Conservation (phyloP, 92 coral and sea anemone species). For the Phenganax marumi region DNA sequence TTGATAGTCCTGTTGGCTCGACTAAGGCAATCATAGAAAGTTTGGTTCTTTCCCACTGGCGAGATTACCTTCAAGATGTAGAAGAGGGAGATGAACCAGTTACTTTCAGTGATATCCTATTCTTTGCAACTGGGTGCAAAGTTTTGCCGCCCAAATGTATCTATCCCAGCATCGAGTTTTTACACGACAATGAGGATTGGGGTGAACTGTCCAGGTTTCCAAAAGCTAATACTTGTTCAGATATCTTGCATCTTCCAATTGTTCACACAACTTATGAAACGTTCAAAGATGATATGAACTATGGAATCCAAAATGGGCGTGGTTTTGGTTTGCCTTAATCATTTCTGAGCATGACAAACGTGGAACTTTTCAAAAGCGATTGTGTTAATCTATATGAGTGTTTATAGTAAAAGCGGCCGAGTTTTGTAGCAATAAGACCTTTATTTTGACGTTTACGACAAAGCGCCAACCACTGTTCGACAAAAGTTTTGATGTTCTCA, state of each 20-base stretch:
- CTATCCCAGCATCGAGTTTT: slow-evolving; percentile 14
- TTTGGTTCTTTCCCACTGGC: slow-evolving; percentile 45
- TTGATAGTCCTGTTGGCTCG: slow-evolving; percentile 43
- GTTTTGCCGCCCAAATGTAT: slow-evolving; percentile 31
- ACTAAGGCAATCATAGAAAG: slow-evolving; percentile 29
- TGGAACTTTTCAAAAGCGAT: too few species aligned
- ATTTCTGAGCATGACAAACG: background rate
- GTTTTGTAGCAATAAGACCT: too few species aligned
- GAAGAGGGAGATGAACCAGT: slow-evolving; percentile 43
- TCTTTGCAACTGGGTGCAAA: slow-evolving; percentile 38
- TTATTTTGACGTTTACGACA: too few species aligned
- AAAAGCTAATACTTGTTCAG: slow-evolving; percentile 29
- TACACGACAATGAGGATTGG: slow-evolving; percentile 28
- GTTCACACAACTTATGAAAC: slow-evolving; percentile 36
- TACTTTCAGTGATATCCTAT: slow-evolving; percentile 40
- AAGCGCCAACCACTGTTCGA: too few species aligned
- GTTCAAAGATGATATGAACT: slow-evolving; percentile 33
- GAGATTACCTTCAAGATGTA: slow-evolving; percentile 48
- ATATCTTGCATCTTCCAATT: slow-evolving; percentile 54
- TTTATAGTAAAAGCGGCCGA: too few species aligned
- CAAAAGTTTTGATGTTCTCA: too few species aligned
- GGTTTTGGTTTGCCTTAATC: slow-evolving; percentile 36
- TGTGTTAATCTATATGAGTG: too few species aligned
- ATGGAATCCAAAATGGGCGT: slow-evolving; percentile 17
- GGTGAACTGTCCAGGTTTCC: slow-evolving; percentile 17